Evolutionary conservation across 1,140 invertebrate species (phyloP), one percentile per base, ranked within the genome.

Genomic region (Cryptotermes secundus): DNA sequence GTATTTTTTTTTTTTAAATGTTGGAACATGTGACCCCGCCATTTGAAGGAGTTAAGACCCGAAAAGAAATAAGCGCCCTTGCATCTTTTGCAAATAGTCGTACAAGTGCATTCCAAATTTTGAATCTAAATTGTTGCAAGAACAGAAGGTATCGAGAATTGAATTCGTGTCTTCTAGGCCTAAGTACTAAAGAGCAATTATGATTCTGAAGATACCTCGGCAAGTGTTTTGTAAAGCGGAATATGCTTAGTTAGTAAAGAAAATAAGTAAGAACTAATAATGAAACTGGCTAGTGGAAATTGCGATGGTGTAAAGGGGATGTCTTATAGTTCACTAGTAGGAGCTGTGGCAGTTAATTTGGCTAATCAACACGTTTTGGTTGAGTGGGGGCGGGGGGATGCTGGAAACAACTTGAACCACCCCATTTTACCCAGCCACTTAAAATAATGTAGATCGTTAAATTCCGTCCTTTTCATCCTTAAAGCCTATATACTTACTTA

Each of bases 401-500:
- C 53, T 59, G 53, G 53, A 59, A 59, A 59, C 53, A 72, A 72
- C 59, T 72, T 26, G n/a, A 72, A 72, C 59, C 59, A 31, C n/a
- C 59, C 59, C 59, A 72, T 72, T 72, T 72, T 72, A 72, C 59
- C 59, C 59, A 72, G 59, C 59, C 59, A 72, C 59, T 72, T 72
- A 72, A 72, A 72, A 72, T 72, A 72, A 72, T 72, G 59, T 31
- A 72, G 59, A 72, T 31, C 26, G 59, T 72, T 72, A 72, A 72
- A 72, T 72, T 72, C 59, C 59, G 59, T 72, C 59, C 59, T 72
- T 72, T 59, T 59, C 53, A 22, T 59, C 53, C 26, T 26, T 59
- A n/a, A 59, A n/a, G 53, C 53, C 53, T 59, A 19, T 59, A 19
- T 59, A 59, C 53, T n/a, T 38, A 38, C 38, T 72, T 72, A 49